Evolutionary conservation across 2,113 vertebrate species (phyloP).

Genomic region (Neomonachus schauinslandi): DNA sequence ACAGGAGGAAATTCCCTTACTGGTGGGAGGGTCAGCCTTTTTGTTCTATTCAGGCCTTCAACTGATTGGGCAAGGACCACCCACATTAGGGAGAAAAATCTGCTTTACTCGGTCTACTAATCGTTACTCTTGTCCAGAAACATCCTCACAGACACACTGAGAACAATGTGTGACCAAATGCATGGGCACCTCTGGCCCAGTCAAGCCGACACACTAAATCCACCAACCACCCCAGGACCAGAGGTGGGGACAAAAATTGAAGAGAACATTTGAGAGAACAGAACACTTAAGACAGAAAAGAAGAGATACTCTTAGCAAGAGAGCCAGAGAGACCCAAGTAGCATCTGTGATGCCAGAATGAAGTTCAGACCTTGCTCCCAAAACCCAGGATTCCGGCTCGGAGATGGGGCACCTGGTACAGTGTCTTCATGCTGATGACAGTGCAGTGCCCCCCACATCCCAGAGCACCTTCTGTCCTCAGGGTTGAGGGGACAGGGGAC

Average conservation of each 20-base stretch:
- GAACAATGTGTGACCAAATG: not conserved
- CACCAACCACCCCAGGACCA: not conserved
- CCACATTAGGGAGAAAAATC: not conserved
- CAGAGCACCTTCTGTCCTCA: not conserved
- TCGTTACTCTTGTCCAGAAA: not conserved
- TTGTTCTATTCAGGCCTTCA: not conserved
- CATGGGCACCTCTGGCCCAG: no score
- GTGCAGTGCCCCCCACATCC: fast-evolving
- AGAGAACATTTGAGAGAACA: not conserved
- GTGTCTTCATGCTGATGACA: fast-evolving
- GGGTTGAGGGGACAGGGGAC: not conserved
- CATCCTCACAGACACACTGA: not conserved
- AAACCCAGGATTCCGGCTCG: not conserved
- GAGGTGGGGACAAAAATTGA: not conserved
- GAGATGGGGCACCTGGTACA: fast-evolving
- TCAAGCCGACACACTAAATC: not conserved
- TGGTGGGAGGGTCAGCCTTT: not conserved
- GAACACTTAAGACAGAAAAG: not conserved
- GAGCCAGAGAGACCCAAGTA: not conserved
- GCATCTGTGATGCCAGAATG: fast-evolving
- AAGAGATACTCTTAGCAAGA: not conserved
- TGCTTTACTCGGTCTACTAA: not conserved
- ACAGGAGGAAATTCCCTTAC: not conserved
- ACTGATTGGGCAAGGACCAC: not conserved
- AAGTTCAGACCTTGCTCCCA: not conserved